Evolutionary conservation across 1,140 invertebrate species (phyloP).

Genomic region (Vanessa tameamea): DNA sequence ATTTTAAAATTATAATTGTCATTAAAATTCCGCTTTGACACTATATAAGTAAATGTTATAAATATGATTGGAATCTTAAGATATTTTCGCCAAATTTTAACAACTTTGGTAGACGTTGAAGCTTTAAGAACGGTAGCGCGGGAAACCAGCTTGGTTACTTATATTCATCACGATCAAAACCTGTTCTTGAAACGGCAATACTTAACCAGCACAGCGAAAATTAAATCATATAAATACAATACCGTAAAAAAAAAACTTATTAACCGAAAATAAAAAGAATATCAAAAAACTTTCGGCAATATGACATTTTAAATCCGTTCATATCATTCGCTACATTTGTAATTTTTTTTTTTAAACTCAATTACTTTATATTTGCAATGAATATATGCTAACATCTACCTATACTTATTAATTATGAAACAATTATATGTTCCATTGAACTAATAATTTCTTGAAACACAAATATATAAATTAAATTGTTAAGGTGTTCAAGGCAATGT

Average conservation of each 20-base stretch:
- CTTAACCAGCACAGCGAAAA: conserved; percentile 20
- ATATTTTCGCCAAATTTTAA: conserved; percentile 8
- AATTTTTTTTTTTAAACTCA: too few relatives aligned
- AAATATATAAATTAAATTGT: not conserved
- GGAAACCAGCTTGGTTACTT: conserved; percentile 24
- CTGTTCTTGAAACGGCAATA: conserved; percentile 34
- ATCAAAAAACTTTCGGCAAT: not conserved
- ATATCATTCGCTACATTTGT: not conserved
- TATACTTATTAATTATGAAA: too few relatives aligned
- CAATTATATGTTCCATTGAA: too few relatives aligned
- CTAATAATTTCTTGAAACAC: not conserved
- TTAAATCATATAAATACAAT: conserved; percentile 4
- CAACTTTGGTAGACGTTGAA: conserved; percentile 13
- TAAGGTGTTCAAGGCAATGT: not conserved
- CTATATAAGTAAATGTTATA: too few relatives aligned
- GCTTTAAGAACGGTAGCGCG: conserved; percentile 19
- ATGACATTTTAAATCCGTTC: not conserved
- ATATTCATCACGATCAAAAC: conserved; percentile 19
- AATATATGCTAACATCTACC: too few relatives aligned
- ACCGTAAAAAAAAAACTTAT: not conserved
- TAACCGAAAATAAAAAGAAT: not conserved
- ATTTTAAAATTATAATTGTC: too few relatives aligned
- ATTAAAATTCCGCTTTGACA: too few relatives aligned
- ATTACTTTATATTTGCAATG: too few relatives aligned
- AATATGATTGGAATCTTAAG: not conserved